phyloP scores from a whole-genome alignment of 2,797 vertebrate species.

The Halcyon chelicuti region DNA sequence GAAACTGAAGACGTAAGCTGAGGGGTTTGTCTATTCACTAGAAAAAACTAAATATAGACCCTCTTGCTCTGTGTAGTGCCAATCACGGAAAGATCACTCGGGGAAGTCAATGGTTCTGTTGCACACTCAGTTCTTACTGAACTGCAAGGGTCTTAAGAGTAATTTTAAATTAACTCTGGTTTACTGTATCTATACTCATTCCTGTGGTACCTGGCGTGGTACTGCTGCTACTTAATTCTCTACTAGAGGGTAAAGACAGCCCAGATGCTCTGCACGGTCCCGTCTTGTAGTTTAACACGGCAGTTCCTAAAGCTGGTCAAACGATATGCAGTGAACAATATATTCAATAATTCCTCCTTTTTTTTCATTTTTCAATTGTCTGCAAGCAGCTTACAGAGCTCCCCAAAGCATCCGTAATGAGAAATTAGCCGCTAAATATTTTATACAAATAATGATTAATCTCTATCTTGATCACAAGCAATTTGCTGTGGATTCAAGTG shows the following conservation, averaged over 20 bases:
- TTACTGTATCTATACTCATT: not conserved
- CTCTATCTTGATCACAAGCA: not conserved
- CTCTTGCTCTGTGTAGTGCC: not conserved
- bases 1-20: not conserved
- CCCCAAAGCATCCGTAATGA: slow-evolving; percentile 30
- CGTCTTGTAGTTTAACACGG: not conserved
- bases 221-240: not conserved
- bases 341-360: not conserved
- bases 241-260: not conserved
- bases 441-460: slow-evolving; percentile 38
- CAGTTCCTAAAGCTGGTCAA: not conserved
- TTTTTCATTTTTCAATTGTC: not conserved
- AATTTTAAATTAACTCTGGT: not conserved
- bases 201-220: not conserved
- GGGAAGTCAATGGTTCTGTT: not conserved
- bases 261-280: not conserved
- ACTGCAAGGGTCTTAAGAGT: not conserved
- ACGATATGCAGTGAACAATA: not conserved
- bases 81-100: not conserved
- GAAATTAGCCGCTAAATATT: slow-evolving; percentile 58
- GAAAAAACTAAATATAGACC: not conserved
- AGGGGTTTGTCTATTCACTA: not conserved
- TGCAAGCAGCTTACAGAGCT: not conserved
- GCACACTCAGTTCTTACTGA: not conserved
- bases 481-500: not conserved